phyloP scores from a whole-genome alignment of 2,113 vertebrate species.

The Archocentrus centrarchus region DNA sequence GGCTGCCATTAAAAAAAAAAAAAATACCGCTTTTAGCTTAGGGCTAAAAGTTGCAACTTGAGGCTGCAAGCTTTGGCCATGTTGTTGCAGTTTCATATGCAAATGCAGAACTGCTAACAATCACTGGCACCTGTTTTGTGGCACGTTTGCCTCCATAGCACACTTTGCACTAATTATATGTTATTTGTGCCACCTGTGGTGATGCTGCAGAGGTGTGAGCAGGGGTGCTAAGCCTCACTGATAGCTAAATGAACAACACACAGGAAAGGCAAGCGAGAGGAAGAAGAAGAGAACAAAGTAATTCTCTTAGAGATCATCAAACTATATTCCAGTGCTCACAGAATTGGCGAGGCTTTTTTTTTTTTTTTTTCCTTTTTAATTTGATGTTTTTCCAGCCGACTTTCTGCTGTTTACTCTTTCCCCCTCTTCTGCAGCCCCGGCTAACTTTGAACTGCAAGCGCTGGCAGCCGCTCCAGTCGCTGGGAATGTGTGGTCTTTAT shows the following conservation, averaged over 20 bases:
- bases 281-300: not conserved
- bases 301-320: not conserved
- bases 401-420: conserved; percentile 31
- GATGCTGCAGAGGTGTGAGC: conserved; percentile 20
- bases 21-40: not conserved
- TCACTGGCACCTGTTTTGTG: conserved; percentile 15
- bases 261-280: not conserved
- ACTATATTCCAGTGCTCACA: not conserved
- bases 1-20: not conserved
- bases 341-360: conserved; percentile 18
- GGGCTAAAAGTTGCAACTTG: not conserved
- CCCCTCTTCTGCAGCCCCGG: not conserved
- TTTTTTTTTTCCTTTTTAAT: conserved; percentile 15
- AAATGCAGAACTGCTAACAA: not conserved
- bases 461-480: conserved; percentile 29
- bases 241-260: conserved; percentile 21
- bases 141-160: not conserved
- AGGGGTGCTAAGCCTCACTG: conserved; percentile 16
- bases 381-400: conserved; percentile 35
- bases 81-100: not conserved
- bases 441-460: conserved; percentile 49
- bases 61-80: not conserved
- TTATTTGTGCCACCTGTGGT: conserved; percentile 46
- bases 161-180: conserved; percentile 29
- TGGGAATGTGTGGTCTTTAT: conserved; percentile 75